Evolutionary conservation across 2,113 vertebrate genomes (phyloP).

Genomic region (Colistium nudipinnis): DNA sequence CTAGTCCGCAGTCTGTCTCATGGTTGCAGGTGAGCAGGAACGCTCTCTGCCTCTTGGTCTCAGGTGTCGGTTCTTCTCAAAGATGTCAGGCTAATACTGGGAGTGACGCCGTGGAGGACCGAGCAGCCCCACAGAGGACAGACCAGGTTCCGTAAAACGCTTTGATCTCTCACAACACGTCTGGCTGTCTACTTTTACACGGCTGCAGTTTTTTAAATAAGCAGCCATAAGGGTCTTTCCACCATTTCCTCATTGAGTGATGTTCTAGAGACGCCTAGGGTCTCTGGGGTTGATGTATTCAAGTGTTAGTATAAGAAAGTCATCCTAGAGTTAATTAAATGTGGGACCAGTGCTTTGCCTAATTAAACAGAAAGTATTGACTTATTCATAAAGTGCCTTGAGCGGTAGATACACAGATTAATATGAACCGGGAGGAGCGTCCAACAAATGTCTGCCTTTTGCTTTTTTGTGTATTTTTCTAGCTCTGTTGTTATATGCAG

Average conservation of each 20-base stretch:
- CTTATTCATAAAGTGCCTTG: too few relatives aligned
- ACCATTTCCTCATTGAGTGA: not conserved
- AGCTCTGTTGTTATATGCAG: not conserved
- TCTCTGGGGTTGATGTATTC: too few relatives aligned
- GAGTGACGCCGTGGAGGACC: constrained; percentile 38
- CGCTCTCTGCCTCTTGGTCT: constrained; percentile 12
- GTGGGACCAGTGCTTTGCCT: too few relatives aligned
- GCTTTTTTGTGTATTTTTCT: not conserved
- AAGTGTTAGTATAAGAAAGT: too few relatives aligned
- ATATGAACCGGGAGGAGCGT: too few relatives aligned
- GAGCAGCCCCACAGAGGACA: constrained; percentile 21
- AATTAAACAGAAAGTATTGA: too few relatives aligned
- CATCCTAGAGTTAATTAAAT: too few relatives aligned
- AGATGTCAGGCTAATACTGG: constrained; percentile 15
- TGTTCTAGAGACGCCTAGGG: too few relatives aligned
- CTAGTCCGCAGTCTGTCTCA: constrained; percentile 36
- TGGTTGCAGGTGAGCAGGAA: constrained; percentile 31
- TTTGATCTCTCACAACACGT: not conserved
- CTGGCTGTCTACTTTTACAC: not conserved
- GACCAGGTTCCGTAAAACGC: constrained; percentile 54
- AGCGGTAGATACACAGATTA: too few relatives aligned
- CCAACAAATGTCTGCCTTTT: too few relatives aligned
- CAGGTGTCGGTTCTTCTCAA: constrained; percentile 24
- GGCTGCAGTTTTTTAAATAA: not conserved
- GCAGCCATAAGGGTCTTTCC: not conserved